Percentiles rank a stretch among this genome's conserved stretches.
These are phyloP conservation scores for Eilema sororculum DNA, from an alignment of 2,888 invertebrate genomes.

Conservation along the genomic window DNA sequence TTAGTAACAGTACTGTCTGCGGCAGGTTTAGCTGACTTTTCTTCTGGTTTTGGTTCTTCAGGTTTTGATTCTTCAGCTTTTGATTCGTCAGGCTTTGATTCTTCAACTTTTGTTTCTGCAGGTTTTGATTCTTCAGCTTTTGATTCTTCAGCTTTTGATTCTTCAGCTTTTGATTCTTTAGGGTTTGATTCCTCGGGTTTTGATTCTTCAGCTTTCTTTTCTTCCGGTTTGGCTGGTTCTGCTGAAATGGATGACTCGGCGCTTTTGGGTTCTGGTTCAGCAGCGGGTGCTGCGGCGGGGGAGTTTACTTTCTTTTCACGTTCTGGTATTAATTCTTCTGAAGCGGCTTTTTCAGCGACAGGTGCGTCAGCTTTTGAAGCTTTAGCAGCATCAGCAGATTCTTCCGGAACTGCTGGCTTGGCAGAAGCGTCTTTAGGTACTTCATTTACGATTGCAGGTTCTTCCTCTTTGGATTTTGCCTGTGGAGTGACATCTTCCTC, in stretches of 20 bases:
- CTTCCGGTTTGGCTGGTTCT: slow-evolving; percentile 45
- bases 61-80: slow-evolving; percentile 11
- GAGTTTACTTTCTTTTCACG: slow-evolving; percentile 75
- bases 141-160: slow-evolving; percentile 32
- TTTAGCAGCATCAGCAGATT: slow-evolving; percentile 69
- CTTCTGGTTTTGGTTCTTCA: slow-evolving; percentile 47
- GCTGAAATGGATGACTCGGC: slow-evolving; percentile 42
- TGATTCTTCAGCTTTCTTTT: slow-evolving; percentile 32
- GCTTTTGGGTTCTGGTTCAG: slow-evolving; percentile 70
- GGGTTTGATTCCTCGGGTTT: slow-evolving; percentile 26
- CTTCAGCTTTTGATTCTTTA: slow-evolving; percentile 22
- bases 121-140: slow-evolving; percentile 29
- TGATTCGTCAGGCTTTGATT: slow-evolving; percentile 30
- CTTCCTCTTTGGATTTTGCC: slow-evolving; percentile 49
- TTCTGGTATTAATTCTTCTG: slow-evolving; percentile 64
- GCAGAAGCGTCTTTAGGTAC: slow-evolving; percentile 59
- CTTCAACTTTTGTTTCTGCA: slow-evolving; percentile 39
- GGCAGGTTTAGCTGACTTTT: slow-evolving; percentile 28
- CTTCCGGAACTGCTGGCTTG: slow-evolving; percentile 64
- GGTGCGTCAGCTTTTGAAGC: slow-evolving; percentile 69
- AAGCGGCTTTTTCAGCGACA: slow-evolving; percentile 73
- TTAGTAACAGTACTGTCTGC: slow-evolving; percentile 30
- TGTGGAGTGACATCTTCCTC: slow-evolving; percentile 51
- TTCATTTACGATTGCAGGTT: slow-evolving; percentile 40
- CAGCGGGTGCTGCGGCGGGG: slow-evolving; percentile 57